These are phyloP conservation scores for Motacilla tschutschensis DNA, from an alignment of 2,113 vertebrate genomes.

Conservation along the genomic window DNA sequence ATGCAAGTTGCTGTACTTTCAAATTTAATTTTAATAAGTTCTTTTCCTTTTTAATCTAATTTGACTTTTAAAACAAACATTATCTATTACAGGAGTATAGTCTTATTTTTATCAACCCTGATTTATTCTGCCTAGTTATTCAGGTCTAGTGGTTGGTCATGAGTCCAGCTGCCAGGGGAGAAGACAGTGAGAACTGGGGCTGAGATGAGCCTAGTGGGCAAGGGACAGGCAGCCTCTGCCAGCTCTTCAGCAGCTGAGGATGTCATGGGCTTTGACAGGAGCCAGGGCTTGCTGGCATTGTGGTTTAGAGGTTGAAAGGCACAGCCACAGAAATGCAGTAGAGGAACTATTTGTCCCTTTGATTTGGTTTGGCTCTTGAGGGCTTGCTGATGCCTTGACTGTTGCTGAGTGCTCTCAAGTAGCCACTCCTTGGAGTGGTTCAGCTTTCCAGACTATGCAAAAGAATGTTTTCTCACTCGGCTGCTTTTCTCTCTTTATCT, in stretches of 20 bases:
- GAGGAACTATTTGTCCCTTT: background rate
- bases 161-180: background rate
- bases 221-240: background rate
- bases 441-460: background rate
- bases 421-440: background rate
- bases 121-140: background rate
- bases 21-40: background rate
- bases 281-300: background rate
- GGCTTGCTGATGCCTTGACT: background rate
- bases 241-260: background rate
- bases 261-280: background rate
- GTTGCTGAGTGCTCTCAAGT: background rate
- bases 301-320: background rate
- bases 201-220: background rate
- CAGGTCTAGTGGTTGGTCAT: background rate
- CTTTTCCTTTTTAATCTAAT: background rate
- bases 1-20: background rate
- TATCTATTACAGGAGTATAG: background rate
- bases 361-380: background rate
- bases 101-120: background rate
- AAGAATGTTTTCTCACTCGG: background rate
- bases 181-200: background rate
- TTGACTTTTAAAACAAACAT: conserved; percentile 2
- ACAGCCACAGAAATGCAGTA: background rate
- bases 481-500: background rate